These are phyloP conservation scores for Sebastes fasciatus DNA, from an alignment of 2,113 vertebrate genomes.

Conservation along the genomic window DNA sequence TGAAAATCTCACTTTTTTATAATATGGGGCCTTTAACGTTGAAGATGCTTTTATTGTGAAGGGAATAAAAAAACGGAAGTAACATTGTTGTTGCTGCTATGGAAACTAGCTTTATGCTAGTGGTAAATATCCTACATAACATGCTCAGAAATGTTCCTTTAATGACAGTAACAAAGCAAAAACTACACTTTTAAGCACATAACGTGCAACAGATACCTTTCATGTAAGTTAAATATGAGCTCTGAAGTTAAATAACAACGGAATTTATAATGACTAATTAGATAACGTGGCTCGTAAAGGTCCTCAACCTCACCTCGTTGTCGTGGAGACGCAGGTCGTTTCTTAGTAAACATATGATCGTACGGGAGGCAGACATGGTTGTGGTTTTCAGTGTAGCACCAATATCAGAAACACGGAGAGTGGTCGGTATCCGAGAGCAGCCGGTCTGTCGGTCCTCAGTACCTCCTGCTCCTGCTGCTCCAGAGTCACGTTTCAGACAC, in stretches of 20 bases:
- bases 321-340: constrained; percentile 86
- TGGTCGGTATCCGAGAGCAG: not conserved
- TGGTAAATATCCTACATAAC: not conserved
- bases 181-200: rapidly evolving
- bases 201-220: too few relatives aligned
- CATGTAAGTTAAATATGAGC: rapidly evolving
- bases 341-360: constrained; percentile 82
- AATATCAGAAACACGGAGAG: not conserved
- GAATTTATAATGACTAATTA: not conserved
- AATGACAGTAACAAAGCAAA: not conserved
- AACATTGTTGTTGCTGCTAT: rapidly evolving
- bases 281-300: not conserved
- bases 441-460: not conserved
- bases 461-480: not conserved
- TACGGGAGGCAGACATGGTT: constrained; percentile 67
- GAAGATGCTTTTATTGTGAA: constrained; percentile 16
- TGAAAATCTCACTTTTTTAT: too few relatives aligned
- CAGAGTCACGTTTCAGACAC: constrained; percentile 52
- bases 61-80: constrained; percentile 4
- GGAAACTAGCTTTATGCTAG: not conserved
- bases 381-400: rapidly evolving
- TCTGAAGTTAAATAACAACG: not conserved
- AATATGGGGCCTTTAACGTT: not conserved
- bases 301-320: constrained; percentile 81
- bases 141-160: not conserved